phyloP scores from a whole-genome alignment of 1,140 invertebrate genomes.

The Rhopalosiphum maidis region DNA sequence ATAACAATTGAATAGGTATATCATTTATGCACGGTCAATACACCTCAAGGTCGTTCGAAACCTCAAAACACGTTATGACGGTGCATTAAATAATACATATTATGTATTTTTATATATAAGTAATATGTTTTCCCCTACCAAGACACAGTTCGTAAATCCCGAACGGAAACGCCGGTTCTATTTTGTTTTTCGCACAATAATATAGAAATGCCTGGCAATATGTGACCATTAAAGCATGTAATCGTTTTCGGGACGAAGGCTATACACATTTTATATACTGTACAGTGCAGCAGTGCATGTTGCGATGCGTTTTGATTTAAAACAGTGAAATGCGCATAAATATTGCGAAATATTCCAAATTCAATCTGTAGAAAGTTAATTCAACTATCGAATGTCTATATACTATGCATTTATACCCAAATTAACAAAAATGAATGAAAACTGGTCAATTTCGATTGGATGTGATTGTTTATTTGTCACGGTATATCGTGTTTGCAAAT shows the following conservation, averaged over 20 bases:
- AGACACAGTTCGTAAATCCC: conserved; percentile 37
- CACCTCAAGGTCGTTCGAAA: conserved; percentile 24
- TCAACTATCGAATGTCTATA: not conserved
- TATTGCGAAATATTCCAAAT: not conserved
- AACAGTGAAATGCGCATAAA: not conserved
- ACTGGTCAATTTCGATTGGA: not conserved
- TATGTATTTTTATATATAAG: not conserved
- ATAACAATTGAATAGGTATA: not conserved
- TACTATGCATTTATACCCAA: too few species aligned
- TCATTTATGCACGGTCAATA: conserved; percentile 24
- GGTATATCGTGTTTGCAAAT: not conserved
- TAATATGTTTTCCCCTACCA: not conserved
- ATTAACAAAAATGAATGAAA: not conserved
- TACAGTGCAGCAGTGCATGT: conserved; percentile 27
- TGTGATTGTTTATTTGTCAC: not conserved
- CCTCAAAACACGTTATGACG: not conserved
- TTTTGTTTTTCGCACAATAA: conserved; percentile 32
- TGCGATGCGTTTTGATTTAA: conserved; percentile 42
- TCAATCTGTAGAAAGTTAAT: not conserved
- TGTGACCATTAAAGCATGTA: conserved; percentile 50
- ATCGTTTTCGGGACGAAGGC: conserved; percentile 44
- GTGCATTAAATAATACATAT: not conserved
- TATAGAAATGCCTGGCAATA: conserved; percentile 37
- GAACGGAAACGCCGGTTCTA: conserved; percentile 42
- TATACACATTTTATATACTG: conserved; percentile 15